Evolutionary conservation across 2,888 invertebrate species (phyloP), one percentile per base, ranked within the genome.

Genomic region (Polyommatus icarus): DNA sequence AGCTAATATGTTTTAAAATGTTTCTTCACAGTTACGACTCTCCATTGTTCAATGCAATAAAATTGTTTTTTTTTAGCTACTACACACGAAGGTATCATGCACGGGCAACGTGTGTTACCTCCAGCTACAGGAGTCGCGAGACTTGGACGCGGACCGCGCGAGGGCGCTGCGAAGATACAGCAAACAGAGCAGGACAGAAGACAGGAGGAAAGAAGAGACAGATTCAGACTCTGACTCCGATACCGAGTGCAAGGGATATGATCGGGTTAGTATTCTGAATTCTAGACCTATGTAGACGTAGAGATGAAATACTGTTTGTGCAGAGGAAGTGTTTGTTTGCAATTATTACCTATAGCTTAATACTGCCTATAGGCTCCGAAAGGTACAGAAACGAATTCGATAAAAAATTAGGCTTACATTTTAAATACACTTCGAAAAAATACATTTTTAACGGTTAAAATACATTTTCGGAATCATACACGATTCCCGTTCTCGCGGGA

Each of bases 171-270:
- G 89, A 1, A 81, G 94, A 76, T 95, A 94, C 88, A 94, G 95
- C 88, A 94, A 95, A 82, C 91, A 92, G 8, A 91, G 90, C 77
- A 89, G 93, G 89, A 90, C 91, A 89, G 84, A 85, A 57, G 95
- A 95, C 80, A 95, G 95, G 59, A 12, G 93, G 89, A 90, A 91
- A 89, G 84, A 85, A 57, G 95, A 95, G 80, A 95, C 95, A 57
- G 96, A 96, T 79, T 95, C 95, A 15, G 95, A 94, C 24, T 93
- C 94, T 0, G 95, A 95, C 79, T 95, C 95, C 0, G 96, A 96
- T 80, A 92, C 93, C 0, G 94, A 95, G 79, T 90, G 91, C 86
- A 93, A 94, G 82, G 93, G 93, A 2, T 84, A 85, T 50, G 94
- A 95, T 80, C 87, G 94, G 87, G 95, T 95, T 80, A 90, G 90